Conservation (phyloP, 2,888 invertebrate species). For the Pasiphila rectangulata region DNA sequence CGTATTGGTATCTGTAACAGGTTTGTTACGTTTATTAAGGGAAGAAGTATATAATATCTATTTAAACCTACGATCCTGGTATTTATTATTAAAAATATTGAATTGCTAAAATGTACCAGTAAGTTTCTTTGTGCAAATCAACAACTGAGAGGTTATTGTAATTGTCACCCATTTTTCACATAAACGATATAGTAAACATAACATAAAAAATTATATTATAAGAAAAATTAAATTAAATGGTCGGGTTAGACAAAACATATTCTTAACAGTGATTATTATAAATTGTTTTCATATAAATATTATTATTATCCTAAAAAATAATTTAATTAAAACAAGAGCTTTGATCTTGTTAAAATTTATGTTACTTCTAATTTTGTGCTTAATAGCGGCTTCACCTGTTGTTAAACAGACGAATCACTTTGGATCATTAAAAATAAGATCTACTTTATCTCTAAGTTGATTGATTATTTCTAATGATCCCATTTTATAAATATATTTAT, state of each 20-base stretch:
- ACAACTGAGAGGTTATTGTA: conserved; percentile 16
- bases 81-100: no score
- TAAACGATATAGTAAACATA: background rate
- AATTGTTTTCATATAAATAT: no score
- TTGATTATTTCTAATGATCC: conserved; percentile 21
- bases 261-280: no score
- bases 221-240: no score
- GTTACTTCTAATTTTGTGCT: conserved; percentile 32
- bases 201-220: no score
- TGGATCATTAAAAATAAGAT: conserved; percentile 21
- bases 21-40: no score
- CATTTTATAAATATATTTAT: conserved; percentile 10
- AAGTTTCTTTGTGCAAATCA: conserved; percentile 8
- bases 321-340: conserved; percentile 17
- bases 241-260: no score
- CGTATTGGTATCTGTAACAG: background rate
- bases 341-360: conserved; percentile 19
- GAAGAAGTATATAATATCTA: no score
- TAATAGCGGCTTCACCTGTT: conserved; percentile 28
- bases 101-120: background rate
- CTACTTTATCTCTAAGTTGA: background rate
- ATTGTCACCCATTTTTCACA: conserved; percentile 9
- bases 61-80: no score
- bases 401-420: conserved; percentile 10
- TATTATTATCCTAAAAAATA: background rate